Evolutionary conservation across 92 coral and sea anemone species (phyloP).

Genomic region (Palythoa grandiflora): DNA sequence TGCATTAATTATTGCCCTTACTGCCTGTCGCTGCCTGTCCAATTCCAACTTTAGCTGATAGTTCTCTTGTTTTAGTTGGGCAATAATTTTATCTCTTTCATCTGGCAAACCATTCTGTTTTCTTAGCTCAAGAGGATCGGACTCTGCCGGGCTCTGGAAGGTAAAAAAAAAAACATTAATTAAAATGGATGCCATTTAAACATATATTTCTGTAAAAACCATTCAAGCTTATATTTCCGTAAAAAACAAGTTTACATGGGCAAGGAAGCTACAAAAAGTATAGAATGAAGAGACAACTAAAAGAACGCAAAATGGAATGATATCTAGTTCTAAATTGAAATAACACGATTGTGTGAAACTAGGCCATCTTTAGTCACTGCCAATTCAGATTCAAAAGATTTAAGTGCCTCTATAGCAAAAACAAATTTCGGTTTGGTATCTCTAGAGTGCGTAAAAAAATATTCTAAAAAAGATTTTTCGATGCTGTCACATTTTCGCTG

Average conservation of each 20-base stretch:
- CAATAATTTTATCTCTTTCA: constrained; percentile 77
- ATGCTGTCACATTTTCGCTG: too few species aligned
- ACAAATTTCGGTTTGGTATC: too few species aligned
- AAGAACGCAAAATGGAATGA: too few species aligned
- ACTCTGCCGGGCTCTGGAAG: constrained; percentile 22
- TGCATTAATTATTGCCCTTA: constrained; percentile 28
- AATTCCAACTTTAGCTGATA: constrained; percentile 74
- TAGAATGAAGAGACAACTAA: too few species aligned
- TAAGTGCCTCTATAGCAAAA: too few species aligned
- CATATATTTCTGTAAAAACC: not conserved
- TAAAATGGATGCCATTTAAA: not conserved
- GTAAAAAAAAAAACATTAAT: not conserved
- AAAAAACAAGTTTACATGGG: not conserved
- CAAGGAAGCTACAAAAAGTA: not conserved
- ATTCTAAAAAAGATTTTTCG: too few species aligned
- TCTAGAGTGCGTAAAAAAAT: too few species aligned
- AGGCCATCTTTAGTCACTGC: too few species aligned
- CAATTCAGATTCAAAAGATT: too few species aligned
- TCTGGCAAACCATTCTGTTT: constrained; percentile 62
- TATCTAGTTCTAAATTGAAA: too few species aligned
- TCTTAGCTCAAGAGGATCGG: constrained; percentile 56
- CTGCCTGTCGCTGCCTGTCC: constrained; percentile 68
- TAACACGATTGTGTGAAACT: too few species aligned
- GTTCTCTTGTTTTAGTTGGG: constrained; percentile 81
- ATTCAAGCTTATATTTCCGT: not conserved